Conservation (phyloP, 2,797 vertebrate species). For the Crenichthys baileyi region DNA sequence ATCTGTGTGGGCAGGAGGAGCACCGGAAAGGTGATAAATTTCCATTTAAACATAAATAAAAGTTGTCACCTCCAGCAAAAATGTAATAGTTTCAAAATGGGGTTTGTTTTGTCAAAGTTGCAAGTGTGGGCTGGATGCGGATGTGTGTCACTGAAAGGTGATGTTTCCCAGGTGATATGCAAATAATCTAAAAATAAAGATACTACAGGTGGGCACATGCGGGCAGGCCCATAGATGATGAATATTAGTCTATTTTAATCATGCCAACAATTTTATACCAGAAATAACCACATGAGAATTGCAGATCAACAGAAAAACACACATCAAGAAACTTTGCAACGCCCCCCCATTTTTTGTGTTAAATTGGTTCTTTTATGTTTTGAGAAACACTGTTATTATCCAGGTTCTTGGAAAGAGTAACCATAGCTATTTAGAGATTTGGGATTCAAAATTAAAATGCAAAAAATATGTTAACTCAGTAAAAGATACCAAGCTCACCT, state of each 20-base stretch:
- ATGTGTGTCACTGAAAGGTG: slow-evolving; percentile 47
- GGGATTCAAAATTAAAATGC: neutral
- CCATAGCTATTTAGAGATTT: neutral
- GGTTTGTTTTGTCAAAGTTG: slow-evolving; percentile 18
- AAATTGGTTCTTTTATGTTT: neutral
- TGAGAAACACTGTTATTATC: neutral
- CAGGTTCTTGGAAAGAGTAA: neutral
- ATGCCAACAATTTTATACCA: neutral
- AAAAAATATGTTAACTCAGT: neutral
- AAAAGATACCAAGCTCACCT: neutral
- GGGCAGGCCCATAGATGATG: slow-evolving; percentile 8
- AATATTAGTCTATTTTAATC: slow-evolving; percentile 18
- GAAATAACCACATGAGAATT: slow-evolving; percentile 12
- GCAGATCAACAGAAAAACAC: neutral
- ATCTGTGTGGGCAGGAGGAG: slow-evolving; percentile 60
- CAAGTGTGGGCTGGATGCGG: slow-evolving; percentile 33
- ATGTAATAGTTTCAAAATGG: slow-evolving; percentile 24
- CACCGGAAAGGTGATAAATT: slow-evolving; percentile 47
- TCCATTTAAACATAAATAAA: slow-evolving; percentile 63
- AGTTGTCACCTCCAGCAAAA: slow-evolving; percentile 18
- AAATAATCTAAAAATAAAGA: slow-evolving; percentile 66
- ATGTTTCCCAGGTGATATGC: slow-evolving; percentile 53
- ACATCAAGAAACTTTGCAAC: neutral
- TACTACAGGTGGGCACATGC: slow-evolving; percentile 5
- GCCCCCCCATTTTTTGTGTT: neutral